Evolutionary conservation across 2,888 invertebrate genomes (phyloP).

Genomic region (Drosophila longiperda): DNA sequence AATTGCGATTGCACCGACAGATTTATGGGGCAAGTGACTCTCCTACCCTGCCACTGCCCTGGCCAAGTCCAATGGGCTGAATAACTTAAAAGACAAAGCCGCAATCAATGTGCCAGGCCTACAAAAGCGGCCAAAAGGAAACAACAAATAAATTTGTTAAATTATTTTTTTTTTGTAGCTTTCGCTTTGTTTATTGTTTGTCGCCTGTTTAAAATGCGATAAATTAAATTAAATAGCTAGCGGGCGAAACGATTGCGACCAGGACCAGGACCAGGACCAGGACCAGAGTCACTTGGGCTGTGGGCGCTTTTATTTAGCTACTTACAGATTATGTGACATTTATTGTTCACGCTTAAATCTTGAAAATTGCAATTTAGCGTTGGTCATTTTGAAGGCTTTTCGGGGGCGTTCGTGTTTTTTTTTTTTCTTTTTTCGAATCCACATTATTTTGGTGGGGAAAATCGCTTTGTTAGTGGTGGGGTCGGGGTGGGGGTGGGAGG

Average conservation of each 20-base stretch:
- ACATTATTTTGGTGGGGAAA: constrained; percentile 25
- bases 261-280: not conserved
- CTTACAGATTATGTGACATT: constrained; percentile 85
- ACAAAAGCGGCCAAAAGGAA: constrained; percentile 37
- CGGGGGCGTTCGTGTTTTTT: not conserved
- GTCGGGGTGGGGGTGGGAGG: not conserved
- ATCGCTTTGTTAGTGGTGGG: constrained; percentile 10
- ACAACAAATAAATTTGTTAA: constrained; percentile 70
- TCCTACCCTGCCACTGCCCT: not conserved
- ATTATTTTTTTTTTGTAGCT: constrained; percentile 57
- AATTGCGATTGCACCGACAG: constrained; percentile 38
- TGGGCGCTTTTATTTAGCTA: constrained; percentile 77
- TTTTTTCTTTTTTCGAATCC: not conserved
- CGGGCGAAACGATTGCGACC: constrained; percentile 14
- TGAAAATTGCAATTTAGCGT: constrained; percentile 77
- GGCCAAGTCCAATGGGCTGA: not conserved
- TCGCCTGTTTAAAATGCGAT: constrained; percentile 79
- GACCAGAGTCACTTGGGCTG: constrained; percentile 32
- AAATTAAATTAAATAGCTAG: constrained; percentile 76
- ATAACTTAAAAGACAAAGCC: constrained; percentile 56
- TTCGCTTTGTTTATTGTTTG: constrained; percentile 59
- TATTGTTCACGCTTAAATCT: constrained; percentile 85
- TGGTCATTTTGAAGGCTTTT: constrained; percentile 42
- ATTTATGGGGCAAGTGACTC: constrained; percentile 31
- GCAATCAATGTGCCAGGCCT: constrained; percentile 66